Evolutionary conservation across 2,113 vertebrate genomes (phyloP).

Genomic region (Gymnogyps californianus): DNA sequence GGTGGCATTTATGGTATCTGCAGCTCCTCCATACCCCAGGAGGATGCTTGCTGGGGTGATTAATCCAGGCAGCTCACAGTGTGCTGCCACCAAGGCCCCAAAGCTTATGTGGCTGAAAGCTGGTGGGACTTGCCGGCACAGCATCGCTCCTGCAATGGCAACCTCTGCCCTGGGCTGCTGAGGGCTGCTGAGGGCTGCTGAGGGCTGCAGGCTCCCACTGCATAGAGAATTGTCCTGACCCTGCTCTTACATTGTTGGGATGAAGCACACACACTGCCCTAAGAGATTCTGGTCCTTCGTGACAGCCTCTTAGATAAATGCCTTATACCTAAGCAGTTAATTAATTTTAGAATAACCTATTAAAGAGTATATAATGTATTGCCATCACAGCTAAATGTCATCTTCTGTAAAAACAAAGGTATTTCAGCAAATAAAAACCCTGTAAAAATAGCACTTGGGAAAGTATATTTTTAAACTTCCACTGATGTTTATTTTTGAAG

Average conservation of each 20-base stretch:
- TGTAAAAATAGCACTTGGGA: background rate
- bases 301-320: constrained; percentile 12
- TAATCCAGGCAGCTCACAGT: background rate
- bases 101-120: background rate
- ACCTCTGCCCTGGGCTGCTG: background rate
- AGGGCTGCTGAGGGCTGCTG: no score
- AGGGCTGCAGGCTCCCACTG: background rate
- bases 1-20: background rate
- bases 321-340: constrained; percentile 41
- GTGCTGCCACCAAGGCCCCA: fast-evolving
- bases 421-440: constrained; percentile 47
- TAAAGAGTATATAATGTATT: constrained; percentile 39
- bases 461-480: constrained; percentile 53
- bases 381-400: constrained; percentile 54
- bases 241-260: fast-evolving
- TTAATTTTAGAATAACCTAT: constrained; percentile 55
- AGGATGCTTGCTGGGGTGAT: background rate
- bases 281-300: background rate
- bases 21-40: fast-evolving
- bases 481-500: constrained; percentile 56
- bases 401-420: constrained; percentile 29
- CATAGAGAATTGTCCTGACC: background rate
- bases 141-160: background rate
- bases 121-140: fast-evolving
- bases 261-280: background rate